phyloP scores from a whole-genome alignment of 2,888 invertebrate genomes.

The Melinopterus prodromus region DNA sequence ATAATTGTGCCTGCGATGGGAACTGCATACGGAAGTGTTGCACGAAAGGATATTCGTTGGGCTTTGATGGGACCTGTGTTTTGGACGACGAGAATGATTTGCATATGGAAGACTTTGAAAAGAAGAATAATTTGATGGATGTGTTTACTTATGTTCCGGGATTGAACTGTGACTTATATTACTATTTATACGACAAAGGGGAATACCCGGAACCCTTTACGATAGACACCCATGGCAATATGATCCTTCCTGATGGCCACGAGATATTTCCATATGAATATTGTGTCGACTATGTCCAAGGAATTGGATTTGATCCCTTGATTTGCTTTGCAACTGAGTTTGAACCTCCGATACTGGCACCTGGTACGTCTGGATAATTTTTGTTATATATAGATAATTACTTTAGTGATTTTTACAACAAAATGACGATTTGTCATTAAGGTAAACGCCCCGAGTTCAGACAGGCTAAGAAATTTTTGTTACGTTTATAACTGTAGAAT shows the following conservation, averaged over 20 bases:
- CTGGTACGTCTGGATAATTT: too few relatives aligned
- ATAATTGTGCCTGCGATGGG: background rate
- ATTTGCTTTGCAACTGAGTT: conserved; percentile 23
- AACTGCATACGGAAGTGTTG: conserved; percentile 34
- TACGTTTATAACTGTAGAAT: too few relatives aligned
- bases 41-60: conserved; percentile 31
- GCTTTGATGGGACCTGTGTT: conserved; percentile 24
- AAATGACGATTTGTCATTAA: too few relatives aligned
- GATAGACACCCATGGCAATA: conserved; percentile 21
- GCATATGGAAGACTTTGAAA: conserved; percentile 20
- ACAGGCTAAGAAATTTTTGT: too few relatives aligned
- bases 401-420: too few relatives aligned
- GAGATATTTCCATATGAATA: background rate
- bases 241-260: conserved; percentile 26
- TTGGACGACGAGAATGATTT: conserved; percentile 26
- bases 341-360: background rate
- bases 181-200: background rate
- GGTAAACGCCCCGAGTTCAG: too few relatives aligned
- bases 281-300: conserved; percentile 24
- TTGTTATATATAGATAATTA: too few relatives aligned
- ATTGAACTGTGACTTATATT: conserved; percentile 25
- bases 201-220: conserved; percentile 16
- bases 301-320: conserved; percentile 18
- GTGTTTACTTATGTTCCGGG: conserved; percentile 29
- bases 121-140: conserved; percentile 5